Base-by-base conservation (phyloP, 2,113 vertebrate genomes). In the Burhinus bistriatus region DNA sequence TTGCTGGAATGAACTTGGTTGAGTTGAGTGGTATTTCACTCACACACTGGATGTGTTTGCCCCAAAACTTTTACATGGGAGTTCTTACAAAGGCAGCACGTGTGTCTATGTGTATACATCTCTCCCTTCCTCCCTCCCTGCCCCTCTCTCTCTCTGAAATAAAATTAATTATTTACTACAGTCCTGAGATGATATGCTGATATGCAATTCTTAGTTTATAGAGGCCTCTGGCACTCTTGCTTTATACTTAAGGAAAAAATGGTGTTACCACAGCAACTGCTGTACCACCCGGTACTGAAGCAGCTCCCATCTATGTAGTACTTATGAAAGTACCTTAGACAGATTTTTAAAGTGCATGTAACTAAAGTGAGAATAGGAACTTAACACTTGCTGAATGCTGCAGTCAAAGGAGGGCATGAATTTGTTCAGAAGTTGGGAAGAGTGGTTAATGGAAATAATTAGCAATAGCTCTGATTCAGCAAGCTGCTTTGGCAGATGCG, bases 231-330 rank as follows among this genome's bases (percentile, higher is more conserved):
- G 72, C 76, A 71, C 52, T 71, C 79, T 34, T 68, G 58, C 32
- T 78, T 59, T 81, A 86, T 90, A n/a, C 42, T 77, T 29, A 42
- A 45, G 79, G 64, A 23, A 91, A 51, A 94, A 94, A 64, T 47
- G n/a, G 64, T 83, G 93, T 97, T 90, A 83, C 58, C 76, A 51
- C 75, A 93, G 76, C 87, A 95, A 78, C 94, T 92, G 79, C 64
- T 71, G 3, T 79, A 66, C 59, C 83, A 90, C 9, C 44, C 0
- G 6, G 69, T 75, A 36, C 64, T 20, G 66, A 75, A 90, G 70
- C 71, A 55, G 58, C 71, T 92, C 45, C 62, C 0, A 0, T 66
- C 69, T 81, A 13, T 51, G 42, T 26, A 44, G 34, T 8, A 1
- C 58, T 72, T 73, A 8, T 0, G 21, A 45, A 88, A 88, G 54